Evolutionary conservation across 37 sponge, comb jelly and placozoan genomes (phyloP).

Genomic region (Geodia barretti): DNA sequence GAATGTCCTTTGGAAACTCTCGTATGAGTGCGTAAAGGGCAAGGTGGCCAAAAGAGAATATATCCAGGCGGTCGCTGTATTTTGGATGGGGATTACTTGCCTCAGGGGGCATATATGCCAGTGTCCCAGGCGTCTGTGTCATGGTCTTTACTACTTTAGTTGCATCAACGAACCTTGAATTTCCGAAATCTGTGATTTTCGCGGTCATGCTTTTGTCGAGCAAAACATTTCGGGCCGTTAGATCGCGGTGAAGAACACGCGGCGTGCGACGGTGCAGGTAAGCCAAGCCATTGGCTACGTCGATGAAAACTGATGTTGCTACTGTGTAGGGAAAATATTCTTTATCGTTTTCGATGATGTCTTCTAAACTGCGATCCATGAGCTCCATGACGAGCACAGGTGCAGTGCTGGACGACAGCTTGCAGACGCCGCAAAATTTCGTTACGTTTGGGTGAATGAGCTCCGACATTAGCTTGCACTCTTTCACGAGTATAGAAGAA

Average conservation of each 20-base stretch:
- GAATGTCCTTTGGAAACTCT: background rate
- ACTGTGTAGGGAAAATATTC: too few species aligned
- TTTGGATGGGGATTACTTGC: background rate
- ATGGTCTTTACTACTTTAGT: background rate
- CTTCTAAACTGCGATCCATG: too few species aligned
- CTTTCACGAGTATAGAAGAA: background rate
- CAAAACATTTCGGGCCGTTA: background rate
- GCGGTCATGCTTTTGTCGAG: background rate
- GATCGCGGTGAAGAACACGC: slow-evolving; percentile 7
- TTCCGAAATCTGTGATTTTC: slow-evolving; percentile 4
- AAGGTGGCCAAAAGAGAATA: slow-evolving; percentile 6
- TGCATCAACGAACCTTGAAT: background rate
- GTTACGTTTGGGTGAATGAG: background rate
- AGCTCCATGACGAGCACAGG: too few species aligned
- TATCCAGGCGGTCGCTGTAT: background rate
- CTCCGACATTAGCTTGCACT: background rate
- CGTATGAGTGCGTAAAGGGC: background rate
- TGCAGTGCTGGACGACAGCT: too few species aligned
- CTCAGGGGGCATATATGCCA: background rate
- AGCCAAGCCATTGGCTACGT: too few species aligned
- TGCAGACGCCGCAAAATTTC: background rate
- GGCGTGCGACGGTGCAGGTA: too few species aligned
- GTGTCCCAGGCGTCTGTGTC: background rate
- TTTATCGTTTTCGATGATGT: too few species aligned
- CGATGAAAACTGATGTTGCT: too few species aligned